A percentile compares a stretch with the other conserved stretches of the same genome.
Evolutionary conservation across 2,113 vertebrate species (phyloP).

Genomic region (Oreocharis arfaki): DNA sequence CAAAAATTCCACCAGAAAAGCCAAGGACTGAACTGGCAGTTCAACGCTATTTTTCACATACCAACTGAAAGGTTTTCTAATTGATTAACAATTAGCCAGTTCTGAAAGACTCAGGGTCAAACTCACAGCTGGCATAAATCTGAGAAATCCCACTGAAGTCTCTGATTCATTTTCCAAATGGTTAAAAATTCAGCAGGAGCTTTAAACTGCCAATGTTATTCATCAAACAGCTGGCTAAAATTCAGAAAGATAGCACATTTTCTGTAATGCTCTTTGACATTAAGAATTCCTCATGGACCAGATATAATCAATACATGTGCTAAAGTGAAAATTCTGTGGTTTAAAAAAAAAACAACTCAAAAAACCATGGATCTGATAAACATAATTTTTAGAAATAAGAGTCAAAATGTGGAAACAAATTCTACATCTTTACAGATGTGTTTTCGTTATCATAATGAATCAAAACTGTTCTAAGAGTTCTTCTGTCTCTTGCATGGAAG

Average conservation of each 20-base stretch:
- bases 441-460: background rate
- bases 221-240: conserved; percentile 1
- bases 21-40: background rate
- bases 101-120: background rate
- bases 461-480: background rate
- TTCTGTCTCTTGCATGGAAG: background rate
- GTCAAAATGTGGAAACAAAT: background rate
- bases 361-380: background rate
- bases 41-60: background rate
- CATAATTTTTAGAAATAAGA: background rate
- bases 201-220: background rate
- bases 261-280: background rate
- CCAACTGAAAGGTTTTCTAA: background rate
- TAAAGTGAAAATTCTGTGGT: background rate
- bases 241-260: background rate
- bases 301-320: background rate
- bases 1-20: background rate
- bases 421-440: background rate
- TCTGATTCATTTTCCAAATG: conserved; percentile 7
- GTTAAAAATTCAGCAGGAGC: background rate
- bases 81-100: background rate
- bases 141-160: background rate
- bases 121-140: background rate
- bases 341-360: fast-evolving
- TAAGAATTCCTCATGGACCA: background rate